Base-by-base conservation (phyloP, 2,113 vertebrate species). In the Callospermophilus lateralis region DNA sequence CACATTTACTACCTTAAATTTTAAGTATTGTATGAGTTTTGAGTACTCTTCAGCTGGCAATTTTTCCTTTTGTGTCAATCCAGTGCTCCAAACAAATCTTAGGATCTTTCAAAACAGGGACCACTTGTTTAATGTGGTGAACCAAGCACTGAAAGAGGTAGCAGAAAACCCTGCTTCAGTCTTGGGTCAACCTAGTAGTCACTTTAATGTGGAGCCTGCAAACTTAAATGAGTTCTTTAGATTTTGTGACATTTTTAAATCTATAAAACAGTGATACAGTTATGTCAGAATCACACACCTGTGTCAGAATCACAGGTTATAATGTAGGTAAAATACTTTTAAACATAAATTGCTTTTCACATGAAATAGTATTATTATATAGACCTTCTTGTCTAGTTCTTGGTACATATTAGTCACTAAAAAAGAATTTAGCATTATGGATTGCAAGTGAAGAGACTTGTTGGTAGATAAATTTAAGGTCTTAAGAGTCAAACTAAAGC, bases 251-350 rank as follows among this genome's bases (percentile, higher is more conserved):
- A 48, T 70, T 45, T 63, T 58, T 34, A 15, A 45, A 24, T 37
- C 42, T n/a, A 2, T 68, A 76, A 89, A 81, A 34, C 16, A 28
- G 6, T 55, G 3, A 65, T 94, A 39, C 3, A 16, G 10, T 16
- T 65, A 20, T 96, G 4, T 87, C 63, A 58, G 55, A 58, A 58
- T 58, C 55, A 58, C 55, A 58, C 55, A 58, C 24, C 72, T 51
- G 8, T 78, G 12, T 61, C 32, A 86, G 6, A 13, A 81, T 81
- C 17, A 65, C 7, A n/a, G 4, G 30, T 37, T 6, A 55, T 55
- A 58, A 79, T n/a, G 1, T 48, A 48, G 6, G 6, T 55, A 7
- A 77, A 97, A 77, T 78, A 78, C 19, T 89, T 97, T 97, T 81
- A 89, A 28, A 24, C 32, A 28, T 89, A 84, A 61, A 72, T 73